phyloP scores from a whole-genome alignment of 2,113 vertebrate species.

The Lepus europaeus region DNA sequence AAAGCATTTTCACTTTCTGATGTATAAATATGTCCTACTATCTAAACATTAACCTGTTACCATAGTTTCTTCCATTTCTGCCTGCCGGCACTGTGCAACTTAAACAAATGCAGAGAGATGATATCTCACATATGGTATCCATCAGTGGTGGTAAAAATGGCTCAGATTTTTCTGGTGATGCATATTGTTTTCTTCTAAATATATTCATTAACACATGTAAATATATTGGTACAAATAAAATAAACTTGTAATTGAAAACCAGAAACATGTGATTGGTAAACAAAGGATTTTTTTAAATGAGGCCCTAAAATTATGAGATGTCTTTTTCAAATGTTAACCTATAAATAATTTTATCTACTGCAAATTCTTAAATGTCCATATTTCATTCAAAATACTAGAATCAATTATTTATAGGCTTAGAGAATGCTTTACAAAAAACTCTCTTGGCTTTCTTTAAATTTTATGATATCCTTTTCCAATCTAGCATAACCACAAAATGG shows the following conservation, averaged over 20 bases:
- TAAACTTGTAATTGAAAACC: slow-evolving; percentile 26
- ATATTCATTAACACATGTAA: slow-evolving; percentile 24
- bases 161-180: not conserved
- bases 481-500: slow-evolving; percentile 65
- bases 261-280: not conserved
- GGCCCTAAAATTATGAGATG: not conserved
- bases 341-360: slow-evolving; percentile 56
- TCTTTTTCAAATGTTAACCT: slow-evolving; percentile 26
- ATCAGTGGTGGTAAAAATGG: slow-evolving; percentile 34
- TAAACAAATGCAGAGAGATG: slow-evolving; percentile 45
- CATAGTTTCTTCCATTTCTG: slow-evolving; percentile 38
- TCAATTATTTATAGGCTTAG: slow-evolving; percentile 67
- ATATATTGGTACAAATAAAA: slow-evolving; percentile 32
- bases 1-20: not conserved
- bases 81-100: not conserved
- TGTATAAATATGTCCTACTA: slow-evolving; percentile 7
- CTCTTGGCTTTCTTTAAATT: slow-evolving; percentile 72
- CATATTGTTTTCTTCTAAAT: slow-evolving; percentile 29
- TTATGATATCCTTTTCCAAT: slow-evolving; percentile 70
- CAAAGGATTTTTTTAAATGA: not conserved
- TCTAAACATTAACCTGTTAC: not conserved
- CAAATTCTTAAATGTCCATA: slow-evolving; percentile 76
- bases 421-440: slow-evolving; percentile 71
- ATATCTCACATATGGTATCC: slow-evolving; percentile 39
- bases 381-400: slow-evolving; percentile 79